These are phyloP conservation scores for Cantharis flavilabris DNA, from an alignment of 2,888 invertebrate species.

Conservation along the genomic window DNA sequence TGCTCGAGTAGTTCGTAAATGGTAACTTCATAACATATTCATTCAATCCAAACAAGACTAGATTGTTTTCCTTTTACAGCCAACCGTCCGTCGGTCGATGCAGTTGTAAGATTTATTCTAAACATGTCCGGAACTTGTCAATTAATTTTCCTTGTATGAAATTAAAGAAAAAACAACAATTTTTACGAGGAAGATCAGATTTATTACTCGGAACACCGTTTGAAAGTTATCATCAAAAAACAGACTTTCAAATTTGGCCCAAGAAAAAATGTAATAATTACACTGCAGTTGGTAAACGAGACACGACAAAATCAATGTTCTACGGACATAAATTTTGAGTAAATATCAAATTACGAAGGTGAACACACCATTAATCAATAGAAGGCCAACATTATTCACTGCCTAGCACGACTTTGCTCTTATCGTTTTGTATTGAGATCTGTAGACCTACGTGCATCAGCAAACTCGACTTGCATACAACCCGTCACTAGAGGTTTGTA, in stretches of 20 bases:
- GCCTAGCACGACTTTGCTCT: constrained; percentile 18
- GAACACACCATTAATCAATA: constrained; percentile 9
- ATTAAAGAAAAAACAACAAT: neutral
- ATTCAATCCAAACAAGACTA: neutral
- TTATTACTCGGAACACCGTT: neutral
- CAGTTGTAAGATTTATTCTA: neutral
- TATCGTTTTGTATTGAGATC: constrained; percentile 16
- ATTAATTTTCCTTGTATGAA: neutral
- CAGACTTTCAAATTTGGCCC: neutral
- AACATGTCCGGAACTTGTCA: neutral
- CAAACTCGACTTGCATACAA: constrained; percentile 6
- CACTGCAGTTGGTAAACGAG: neutral
- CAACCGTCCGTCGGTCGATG: neutral
- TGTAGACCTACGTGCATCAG: constrained; percentile 5
- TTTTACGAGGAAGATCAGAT: neutral
- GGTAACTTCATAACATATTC: neutral
- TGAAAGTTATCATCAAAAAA: neutral
- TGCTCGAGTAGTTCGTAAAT: neutral
- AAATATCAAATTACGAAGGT: constrained; percentile 4
- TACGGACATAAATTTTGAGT: neutral
- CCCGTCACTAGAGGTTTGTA: constrained; percentile 3
- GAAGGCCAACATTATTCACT: constrained; percentile 6
- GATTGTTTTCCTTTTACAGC: neutral
- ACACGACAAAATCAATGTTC: neutral
- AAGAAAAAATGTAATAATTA: neutral